Evolutionary conservation across 2,797 vertebrate genomes (phyloP).

Genomic region (Muscicapa striata): DNA sequence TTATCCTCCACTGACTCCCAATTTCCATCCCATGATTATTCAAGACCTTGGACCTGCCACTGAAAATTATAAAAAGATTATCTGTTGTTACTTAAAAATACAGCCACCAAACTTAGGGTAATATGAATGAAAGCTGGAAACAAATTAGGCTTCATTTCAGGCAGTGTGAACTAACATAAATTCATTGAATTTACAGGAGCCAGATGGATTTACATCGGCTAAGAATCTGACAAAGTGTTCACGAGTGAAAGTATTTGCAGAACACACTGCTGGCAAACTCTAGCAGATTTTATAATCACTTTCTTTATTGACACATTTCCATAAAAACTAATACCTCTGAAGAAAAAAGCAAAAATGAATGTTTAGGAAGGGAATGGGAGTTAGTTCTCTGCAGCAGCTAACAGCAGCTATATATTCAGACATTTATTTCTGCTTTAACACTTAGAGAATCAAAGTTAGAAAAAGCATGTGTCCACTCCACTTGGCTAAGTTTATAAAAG

Average conservation of each 20-base stretch:
- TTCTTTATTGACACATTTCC: constrained; percentile 21
- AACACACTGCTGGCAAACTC: constrained; percentile 24
- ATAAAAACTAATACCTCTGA: constrained; percentile 22
- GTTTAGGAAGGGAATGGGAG: background rate
- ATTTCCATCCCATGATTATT: background rate
- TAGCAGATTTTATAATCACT: constrained; percentile 3
- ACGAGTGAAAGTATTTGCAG: background rate
- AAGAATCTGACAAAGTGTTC: constrained; percentile 43
- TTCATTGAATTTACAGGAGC: constrained; percentile 7
- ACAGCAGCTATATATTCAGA: background rate
- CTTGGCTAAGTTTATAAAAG: background rate
- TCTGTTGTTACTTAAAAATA: background rate
- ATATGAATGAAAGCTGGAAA: constrained; percentile 35
- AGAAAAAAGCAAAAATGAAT: background rate
- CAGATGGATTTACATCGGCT: constrained; percentile 42
- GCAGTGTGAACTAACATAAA: constrained; percentile 12
- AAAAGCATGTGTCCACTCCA: background rate
- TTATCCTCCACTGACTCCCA: background rate
- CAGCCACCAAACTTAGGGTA: background rate
- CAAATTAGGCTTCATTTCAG: constrained; percentile 2
- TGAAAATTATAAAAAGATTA: background rate
- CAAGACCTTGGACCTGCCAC: background rate
- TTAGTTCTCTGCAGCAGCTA: background rate
- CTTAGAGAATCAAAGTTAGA: background rate
- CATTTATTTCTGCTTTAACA: background rate